Conservation (phyloP, 2,888 invertebrate genomes). For the Eupithecia centaureata region DNA sequence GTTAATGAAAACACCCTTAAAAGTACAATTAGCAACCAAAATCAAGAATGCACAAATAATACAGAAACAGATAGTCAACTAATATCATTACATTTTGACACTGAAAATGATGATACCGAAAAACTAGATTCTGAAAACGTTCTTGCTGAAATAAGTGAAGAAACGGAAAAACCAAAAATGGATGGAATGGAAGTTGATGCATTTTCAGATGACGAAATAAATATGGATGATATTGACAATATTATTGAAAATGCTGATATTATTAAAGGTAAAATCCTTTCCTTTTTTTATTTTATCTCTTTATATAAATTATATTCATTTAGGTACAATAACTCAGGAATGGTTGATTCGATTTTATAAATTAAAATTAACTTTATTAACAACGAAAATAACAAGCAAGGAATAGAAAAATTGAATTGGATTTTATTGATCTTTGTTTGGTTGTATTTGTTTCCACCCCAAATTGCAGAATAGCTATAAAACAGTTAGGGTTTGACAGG, state of each 20-base stretch:
- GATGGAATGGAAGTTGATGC: constrained; percentile 47
- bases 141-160: constrained; percentile 13
- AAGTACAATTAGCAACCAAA: neutral
- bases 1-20: neutral
- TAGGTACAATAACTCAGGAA: no score
- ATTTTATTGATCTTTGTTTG: no score
- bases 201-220: constrained; percentile 69
- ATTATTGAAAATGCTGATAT: constrained; percentile 70
- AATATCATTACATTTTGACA: constrained; percentile 57
- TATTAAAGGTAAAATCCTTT: constrained; percentile 54
- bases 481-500: no score
- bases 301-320: no score
- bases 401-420: no score
- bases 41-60: constrained; percentile 12
- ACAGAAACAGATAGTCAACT: constrained; percentile 54
- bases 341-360: no score
- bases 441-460: no score
- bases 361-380: no score
- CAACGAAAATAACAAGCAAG: no score
- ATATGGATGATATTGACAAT: constrained; percentile 69
- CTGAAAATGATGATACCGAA: constrained; percentile 47
- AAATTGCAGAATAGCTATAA: no score
- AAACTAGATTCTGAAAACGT: constrained; percentile 14
- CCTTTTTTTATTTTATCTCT: no score
- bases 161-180: constrained; percentile 23